Evolutionary conservation across 2,113 vertebrate species (phyloP), one percentile per base, ranked within the genome.

Genomic region (Donacobius atricapilla): DNA sequence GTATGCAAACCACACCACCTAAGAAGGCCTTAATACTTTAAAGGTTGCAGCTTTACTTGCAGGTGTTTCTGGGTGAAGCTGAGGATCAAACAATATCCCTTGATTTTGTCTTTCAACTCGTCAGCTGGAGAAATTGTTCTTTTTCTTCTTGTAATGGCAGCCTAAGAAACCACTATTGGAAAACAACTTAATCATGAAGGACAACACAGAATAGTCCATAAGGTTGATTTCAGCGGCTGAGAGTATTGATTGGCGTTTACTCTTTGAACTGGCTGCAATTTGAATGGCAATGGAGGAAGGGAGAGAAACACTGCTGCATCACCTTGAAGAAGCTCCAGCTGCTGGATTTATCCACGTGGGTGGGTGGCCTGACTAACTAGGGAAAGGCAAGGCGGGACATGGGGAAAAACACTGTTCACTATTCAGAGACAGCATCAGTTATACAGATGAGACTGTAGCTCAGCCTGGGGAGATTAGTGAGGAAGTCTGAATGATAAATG

Each of bases 401-500:
- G 45, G 39, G 23, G 28, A 8, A 70, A 21, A 85, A 75, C 27
- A 9, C 31, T 22, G 4, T 45, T 87, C 27, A 9, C 31, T 22
- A 4, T 45, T 87, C 64, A 90, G 87, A 85, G 73, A 54, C 24
- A 75, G 17, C 45, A 91, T 94, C 84, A 79, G 69, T 90, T 82
- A 93, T 78, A 68, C 7, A 45, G 37, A 93, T 40, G 72, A 71
- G 50, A 42, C n/a, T 78, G 80, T 44, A 73, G 53, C 70, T 87
- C 89, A 92, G 56, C n/a, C 76, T 50, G 15, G 58, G 50, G 72
- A 86, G 77, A 96, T 83, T 96, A 96, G 93, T 91, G 78, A 94
- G 94, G 53, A 87, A 70, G 31, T 35, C 54, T 81, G 70, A 94
- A 92, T 91, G 95, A 96, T 81, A 92, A 98, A 96, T 94, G 69